Base-by-base conservation (phyloP, 2,888 invertebrate species). In the Eilema sororculum region DNA sequence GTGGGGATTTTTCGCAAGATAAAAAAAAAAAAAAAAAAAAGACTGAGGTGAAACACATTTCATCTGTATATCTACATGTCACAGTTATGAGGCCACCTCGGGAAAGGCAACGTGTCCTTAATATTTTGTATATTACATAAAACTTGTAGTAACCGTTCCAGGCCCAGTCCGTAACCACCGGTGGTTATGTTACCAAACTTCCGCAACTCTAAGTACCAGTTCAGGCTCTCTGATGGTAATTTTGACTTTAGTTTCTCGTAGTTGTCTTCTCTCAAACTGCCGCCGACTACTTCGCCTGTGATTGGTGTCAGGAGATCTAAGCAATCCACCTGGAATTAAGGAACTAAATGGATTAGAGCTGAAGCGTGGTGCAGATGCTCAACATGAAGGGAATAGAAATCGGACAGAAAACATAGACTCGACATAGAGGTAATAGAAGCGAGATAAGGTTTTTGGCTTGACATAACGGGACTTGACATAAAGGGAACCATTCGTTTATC, bases 111-210 rank as follows among this genome's bases (percentile, higher is more conserved):
- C 6, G 98, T 97, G 89, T 99, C 99, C 90, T 98, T 98, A 79
- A 99, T 99, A 91, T 99, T 99, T 62, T 95, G 93, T 57, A 98
- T 96, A 66, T 97, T 97, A 57, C 99, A 96, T 52, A 99, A 77
- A 67, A 97, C 96, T 92, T 98, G 98, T 70, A 99, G 89, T 82
- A 98, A 97, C 82, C 99, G 96, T 88, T 99, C 99, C 86, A 99
- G 97, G 0, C 99, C 99, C 85, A 99, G 95, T 9, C 99, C 99
- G 93, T 98, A 99, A 0, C 99, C 99, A 24, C 97, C 99, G 13
- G 99, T 98, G 0, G 98, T 97, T 52, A 98, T 97, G 72, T 98
- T 97, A 0, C 99, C 99, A 91, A 96, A 98, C 91, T 97, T 97
- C 71, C 99, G 95, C 68, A 99, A 90, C 64, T 99, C 98, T 68